Percentiles rank a stretch among this genome's conserved stretches.
phyloP scores from a whole-genome alignment of 92 coral and sea anemone species.

The Nematostella vectensis region DNA sequence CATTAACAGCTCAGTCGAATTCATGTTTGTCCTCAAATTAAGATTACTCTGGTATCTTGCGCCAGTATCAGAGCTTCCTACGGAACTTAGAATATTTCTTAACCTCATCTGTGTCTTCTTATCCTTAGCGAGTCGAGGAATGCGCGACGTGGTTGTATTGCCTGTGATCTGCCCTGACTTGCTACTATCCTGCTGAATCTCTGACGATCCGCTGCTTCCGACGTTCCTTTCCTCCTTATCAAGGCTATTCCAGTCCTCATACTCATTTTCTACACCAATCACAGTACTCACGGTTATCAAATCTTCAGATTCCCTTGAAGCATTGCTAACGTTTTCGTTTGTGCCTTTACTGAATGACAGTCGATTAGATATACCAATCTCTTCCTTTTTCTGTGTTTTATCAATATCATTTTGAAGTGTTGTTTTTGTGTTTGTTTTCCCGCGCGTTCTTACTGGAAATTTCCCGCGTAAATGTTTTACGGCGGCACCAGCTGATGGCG shows the following conservation, averaged over 20 bases:
- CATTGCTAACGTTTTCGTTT: too few species aligned
- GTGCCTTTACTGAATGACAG: too few species aligned
- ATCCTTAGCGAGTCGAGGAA: neutral
- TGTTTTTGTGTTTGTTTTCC: neutral
- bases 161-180: neutral
- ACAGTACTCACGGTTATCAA: neutral
- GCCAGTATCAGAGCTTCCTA: neutral
- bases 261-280: neutral
- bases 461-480: slow-evolving; percentile 22
- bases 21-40: neutral
- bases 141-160: neutral
- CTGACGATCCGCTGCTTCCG: neutral
- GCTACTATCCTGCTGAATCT: neutral
- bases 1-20: neutral
- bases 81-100: neutral
- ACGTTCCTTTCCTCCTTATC: neutral
- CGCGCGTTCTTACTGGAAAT: neutral
- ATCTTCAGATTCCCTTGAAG: neutral
- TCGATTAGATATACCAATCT: neutral
- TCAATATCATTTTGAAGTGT: neutral
- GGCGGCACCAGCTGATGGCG: slow-evolving; percentile 4
- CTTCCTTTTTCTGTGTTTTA: neutral
- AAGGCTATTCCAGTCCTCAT: neutral
- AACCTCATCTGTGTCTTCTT: neutral
- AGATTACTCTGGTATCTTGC: neutral